Evolutionary conservation across 1,140 invertebrate species (phyloP).

Genomic region (Drosophila mojavensis): DNA sequence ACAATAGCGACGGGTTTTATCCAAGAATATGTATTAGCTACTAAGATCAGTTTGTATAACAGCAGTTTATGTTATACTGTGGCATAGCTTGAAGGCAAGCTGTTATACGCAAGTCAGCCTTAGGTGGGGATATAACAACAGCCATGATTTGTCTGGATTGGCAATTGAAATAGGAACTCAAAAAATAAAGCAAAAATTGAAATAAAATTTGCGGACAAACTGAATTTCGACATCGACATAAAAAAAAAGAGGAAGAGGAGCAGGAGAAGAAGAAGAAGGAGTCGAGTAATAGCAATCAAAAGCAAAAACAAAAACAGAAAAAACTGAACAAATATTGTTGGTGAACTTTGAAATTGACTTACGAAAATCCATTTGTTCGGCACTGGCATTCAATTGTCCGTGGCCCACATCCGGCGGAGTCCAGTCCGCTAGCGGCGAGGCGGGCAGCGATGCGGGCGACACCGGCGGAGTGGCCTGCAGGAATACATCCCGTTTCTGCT

Average conservation of each 20-base stretch:
- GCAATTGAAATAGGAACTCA: slow-evolving; percentile 2
- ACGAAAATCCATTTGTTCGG: slow-evolving; percentile 82
- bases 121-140: neutral
- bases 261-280: slow-evolving; percentile 24
- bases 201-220: slow-evolving; percentile 50
- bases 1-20: too few relatives aligned
- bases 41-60: too few relatives aligned
- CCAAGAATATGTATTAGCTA: too few relatives aligned
- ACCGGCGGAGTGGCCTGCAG: slow-evolving; percentile 47
- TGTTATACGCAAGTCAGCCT: neutral
- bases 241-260: slow-evolving; percentile 30
- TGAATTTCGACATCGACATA: slow-evolving; percentile 55
- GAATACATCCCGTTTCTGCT: slow-evolving; percentile 66
- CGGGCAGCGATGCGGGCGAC: slow-evolving; percentile 28
- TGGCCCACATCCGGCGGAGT: slow-evolving; percentile 44
- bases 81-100: neutral
- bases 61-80: neutral
- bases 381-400: slow-evolving; percentile 71
- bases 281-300: slow-evolving; percentile 43
- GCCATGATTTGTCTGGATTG: neutral
- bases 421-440: slow-evolving; percentile 42
- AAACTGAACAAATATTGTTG: slow-evolving; percentile 22
- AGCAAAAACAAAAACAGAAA: slow-evolving; percentile 10
- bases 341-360: slow-evolving; percentile 70
- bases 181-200: neutral